These are phyloP conservation scores for Oreochromis grahami DNA, from an alignment of 2,797 vertebrate species.

Conservation along the genomic window DNA sequence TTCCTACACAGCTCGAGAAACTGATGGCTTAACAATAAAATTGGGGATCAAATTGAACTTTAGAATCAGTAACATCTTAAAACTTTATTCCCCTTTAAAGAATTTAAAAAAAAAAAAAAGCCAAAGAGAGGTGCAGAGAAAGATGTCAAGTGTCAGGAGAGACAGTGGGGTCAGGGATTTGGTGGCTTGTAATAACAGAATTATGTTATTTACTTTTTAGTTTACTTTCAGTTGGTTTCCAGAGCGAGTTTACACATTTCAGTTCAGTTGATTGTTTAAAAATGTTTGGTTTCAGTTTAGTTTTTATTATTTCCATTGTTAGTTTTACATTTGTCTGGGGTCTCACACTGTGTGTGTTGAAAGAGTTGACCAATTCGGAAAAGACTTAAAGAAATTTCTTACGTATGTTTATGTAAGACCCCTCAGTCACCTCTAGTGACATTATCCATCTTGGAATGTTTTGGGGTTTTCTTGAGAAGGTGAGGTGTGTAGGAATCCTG, in stretches of 20 bases:
- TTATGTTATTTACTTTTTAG: neutral
- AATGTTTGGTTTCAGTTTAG: neutral
- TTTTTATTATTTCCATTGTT: neutral
- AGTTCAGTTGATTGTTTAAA: neutral
- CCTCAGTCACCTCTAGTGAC: neutral
- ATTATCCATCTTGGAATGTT: neutral
- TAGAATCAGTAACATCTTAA: neutral
- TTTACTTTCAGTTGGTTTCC: neutral
- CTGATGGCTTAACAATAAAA: neutral
- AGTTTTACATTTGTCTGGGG: neutral
- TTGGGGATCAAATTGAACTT: neutral
- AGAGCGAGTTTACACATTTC: neutral
- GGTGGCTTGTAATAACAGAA: neutral
- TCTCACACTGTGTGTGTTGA: neutral
- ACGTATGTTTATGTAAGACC: neutral
- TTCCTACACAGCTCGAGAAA: conserved; percentile 38
- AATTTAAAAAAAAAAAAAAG: neutral
- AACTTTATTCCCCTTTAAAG: fast-evolving
- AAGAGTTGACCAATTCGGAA: fast-evolving
- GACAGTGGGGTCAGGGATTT: neutral
- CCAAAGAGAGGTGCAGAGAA: neutral
- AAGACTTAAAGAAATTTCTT: fast-evolving
- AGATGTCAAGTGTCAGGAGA: fast-evolving
- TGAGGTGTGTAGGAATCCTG: conserved; percentile 35
- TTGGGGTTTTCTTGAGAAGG: neutral